Evolutionary conservation across 2,113 vertebrate species (phyloP).

Genomic region (Oxygymnocypris stewartii): DNA sequence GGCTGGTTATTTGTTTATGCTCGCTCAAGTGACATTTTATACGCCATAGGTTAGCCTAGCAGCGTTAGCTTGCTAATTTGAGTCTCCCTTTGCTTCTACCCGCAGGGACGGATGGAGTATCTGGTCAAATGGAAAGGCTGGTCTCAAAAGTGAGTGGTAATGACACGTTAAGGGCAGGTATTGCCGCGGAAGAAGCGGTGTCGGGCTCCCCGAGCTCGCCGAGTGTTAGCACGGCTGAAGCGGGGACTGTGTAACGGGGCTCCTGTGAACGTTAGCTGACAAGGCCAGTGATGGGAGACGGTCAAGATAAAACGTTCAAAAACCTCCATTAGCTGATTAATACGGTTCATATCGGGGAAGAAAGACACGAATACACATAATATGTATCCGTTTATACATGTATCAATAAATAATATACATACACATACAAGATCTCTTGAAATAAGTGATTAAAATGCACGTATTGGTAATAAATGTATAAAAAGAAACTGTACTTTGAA

Average conservation of each 20-base stretch:
- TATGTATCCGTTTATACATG: neutral
- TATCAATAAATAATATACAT: neutral
- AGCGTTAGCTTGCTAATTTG: slow-evolving; percentile 49
- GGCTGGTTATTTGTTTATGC: slow-evolving; percentile 25
- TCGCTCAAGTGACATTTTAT: slow-evolving; percentile 43
- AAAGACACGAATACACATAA: neutral
- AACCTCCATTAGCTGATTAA: neutral
- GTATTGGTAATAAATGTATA: neutral
- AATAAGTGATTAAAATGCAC: neutral
- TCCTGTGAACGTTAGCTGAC: slow-evolving; percentile 38
- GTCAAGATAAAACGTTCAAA: neutral
- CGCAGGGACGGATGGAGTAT: slow-evolving; percentile 96
- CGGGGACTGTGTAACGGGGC: slow-evolving; percentile 37
- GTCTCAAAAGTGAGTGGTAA: slow-evolving; percentile 94
- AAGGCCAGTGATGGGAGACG: slow-evolving; percentile 10
- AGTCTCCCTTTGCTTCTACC: slow-evolving; percentile 49
- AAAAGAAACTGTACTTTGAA: neutral
- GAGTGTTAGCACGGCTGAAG: slow-evolving; percentile 38
- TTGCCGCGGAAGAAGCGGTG: neutral
- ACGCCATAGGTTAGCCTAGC: slow-evolving; percentile 64
- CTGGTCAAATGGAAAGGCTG: slow-evolving; percentile 99
- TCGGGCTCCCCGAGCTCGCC: neutral
- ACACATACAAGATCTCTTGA: neutral
- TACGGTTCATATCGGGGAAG: neutral
- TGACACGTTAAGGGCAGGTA: neutral